Evolutionary conservation across 2,888 invertebrate genomes (phyloP), one percentile per base, ranked within the genome.

Genomic region (Drosophila demipolita): DNA sequence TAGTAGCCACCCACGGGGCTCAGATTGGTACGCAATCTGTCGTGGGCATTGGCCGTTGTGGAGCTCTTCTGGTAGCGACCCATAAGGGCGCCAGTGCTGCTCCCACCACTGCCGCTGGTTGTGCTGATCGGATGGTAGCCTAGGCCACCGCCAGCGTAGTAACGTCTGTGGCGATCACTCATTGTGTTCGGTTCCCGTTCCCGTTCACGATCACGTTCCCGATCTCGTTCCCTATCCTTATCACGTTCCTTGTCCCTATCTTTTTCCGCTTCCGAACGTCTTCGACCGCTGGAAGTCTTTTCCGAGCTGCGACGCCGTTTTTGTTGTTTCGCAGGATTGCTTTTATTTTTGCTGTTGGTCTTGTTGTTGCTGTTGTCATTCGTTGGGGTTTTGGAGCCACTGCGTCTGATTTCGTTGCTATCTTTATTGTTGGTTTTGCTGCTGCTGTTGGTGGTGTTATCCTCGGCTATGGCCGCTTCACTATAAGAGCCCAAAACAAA

Each of bases 1-100:
- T 93, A 93, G 83, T 93, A 93, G 32, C 92, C 87, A 45, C 92
- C 89, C 36, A 93, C 91, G 49, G 93, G 93, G 78, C 93, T 93
- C 35, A 93, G 78, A 84, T 93, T 93, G 66, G 91, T 92, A 64
- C 93, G 91, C 71, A 93, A 80, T 58, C 93, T 91, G 91, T 93
- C 93, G 63, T 93, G 82, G 32, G 93, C 91, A 62, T 91, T 92
- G 40, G 90, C 89, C 36, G 92, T 89, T 17, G 91, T 91, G 23
- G 90, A 82, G 66, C 89, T 91, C 82, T 92, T 92, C 59, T 92
- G 91, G 61, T 92, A 92, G 67, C 91, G 91, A 48, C 91, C 89
- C 64, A 80, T 76, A 23, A 84, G n/a, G 17, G 82, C 78, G 32
- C 66, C 76, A 29, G 48, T 75, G 61, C 76, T 75, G 66, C 68